phyloP scores from a whole-genome alignment of 2,113 vertebrate genomes.

The Crotophaga sulcirostris region DNA sequence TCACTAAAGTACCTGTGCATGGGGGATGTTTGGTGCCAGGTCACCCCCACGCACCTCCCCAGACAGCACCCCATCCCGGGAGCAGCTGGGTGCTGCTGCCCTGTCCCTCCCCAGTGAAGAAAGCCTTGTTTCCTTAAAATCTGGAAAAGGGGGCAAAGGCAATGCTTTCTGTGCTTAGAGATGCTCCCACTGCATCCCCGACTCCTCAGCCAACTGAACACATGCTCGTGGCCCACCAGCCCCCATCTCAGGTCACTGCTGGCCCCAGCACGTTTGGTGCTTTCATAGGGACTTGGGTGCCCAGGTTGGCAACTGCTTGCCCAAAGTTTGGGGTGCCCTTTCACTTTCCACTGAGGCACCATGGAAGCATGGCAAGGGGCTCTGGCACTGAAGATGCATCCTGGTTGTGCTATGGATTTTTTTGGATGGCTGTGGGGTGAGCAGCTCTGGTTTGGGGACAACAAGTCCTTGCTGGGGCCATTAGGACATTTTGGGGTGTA shows the following conservation, averaged over 20 bases:
- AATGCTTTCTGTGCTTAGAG: not conserved
- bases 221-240: accelerated
- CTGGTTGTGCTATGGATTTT: not conserved
- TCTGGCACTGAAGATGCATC: accelerated
- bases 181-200: not conserved
- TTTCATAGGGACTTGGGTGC: not conserved
- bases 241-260: not conserved
- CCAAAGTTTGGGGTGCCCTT: not conserved
- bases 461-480: not conserved
- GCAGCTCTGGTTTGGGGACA: not conserved
- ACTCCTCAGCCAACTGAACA: not conserved
- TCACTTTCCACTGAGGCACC: accelerated
- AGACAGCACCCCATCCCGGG: not conserved
- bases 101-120: not conserved
- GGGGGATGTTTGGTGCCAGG: accelerated
- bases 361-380: not conserved
- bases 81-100: not conserved
- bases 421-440: accelerated
- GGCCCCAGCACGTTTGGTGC: not conserved
- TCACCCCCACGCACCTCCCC: not conserved
- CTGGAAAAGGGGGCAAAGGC: not conserved
- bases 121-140: not conserved
- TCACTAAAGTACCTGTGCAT: not conserved
- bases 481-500: not conserved
- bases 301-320: not conserved